Evolutionary conservation across 1,140 invertebrate genomes (phyloP).

Genomic region (Eumeta japonica): DNA sequence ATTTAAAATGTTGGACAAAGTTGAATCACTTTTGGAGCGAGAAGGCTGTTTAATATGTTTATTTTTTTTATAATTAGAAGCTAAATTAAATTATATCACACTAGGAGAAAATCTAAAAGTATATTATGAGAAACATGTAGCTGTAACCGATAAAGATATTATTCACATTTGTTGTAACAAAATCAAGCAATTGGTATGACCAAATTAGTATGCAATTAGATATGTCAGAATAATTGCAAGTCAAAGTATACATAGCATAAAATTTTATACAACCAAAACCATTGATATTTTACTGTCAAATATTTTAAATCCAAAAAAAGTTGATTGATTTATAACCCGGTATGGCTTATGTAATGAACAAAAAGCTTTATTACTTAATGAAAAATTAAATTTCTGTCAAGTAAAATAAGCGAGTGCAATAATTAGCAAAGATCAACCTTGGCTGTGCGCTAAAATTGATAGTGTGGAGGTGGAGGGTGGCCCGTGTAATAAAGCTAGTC

Average conservation of each 20-base stretch:
- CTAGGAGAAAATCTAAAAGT: background rate
- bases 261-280: slow-evolving; percentile 15
- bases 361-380: background rate
- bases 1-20: too few species aligned
- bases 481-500: slow-evolving; percentile 11
- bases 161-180: background rate
- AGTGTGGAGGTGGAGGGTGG: slow-evolving; percentile 2
- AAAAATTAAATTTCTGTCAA: slow-evolving; percentile 1
- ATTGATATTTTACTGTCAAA: slow-evolving; percentile 1
- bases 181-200: too few species aligned
- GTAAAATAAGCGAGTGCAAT: background rate
- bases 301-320: slow-evolving; percentile 1
- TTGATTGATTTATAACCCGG: background rate
- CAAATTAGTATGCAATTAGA: too few species aligned
- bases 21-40: too few species aligned
- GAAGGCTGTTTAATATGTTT: too few species aligned
- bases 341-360: slow-evolving; percentile 3
- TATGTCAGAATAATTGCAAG: too few species aligned
- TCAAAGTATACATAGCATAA: slow-evolving; percentile 19
- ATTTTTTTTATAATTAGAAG: too few species aligned
- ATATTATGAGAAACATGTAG: background rate
- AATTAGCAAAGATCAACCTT: slow-evolving; percentile 4
- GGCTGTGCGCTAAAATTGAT: slow-evolving; percentile 2
- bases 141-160: background rate
- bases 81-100: background rate